Percentiles rank a stretch among this genome's conserved stretches.
Evolutionary conservation across 2,888 invertebrate genomes (phyloP).

Genomic region (Andrena minutula): DNA sequence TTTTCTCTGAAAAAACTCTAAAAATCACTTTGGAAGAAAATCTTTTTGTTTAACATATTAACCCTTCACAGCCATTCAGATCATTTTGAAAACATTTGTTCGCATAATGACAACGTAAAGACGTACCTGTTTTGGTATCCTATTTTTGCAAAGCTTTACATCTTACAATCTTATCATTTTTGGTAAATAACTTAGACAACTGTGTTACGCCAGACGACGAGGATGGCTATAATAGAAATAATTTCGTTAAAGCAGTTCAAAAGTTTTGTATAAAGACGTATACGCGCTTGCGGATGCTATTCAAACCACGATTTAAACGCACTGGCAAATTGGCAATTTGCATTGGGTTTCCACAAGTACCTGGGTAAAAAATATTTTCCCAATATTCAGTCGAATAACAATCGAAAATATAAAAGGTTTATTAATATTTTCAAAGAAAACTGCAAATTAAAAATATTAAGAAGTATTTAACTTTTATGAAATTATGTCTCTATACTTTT

Average conservation of each 20-base stretch:
- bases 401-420: background rate
- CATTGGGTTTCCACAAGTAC: slow-evolving; percentile 70
- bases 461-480: background rate
- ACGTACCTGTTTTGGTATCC: too few relatives aligned
- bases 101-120: too few relatives aligned
- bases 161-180: background rate
- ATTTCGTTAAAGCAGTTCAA: background rate
- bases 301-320: slow-evolving; percentile 52
- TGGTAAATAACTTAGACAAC: slow-evolving; percentile 42
- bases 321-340: slow-evolving; percentile 61
- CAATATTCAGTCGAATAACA: background rate
- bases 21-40: too few relatives aligned
- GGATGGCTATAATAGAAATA: background rate
- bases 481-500: too few relatives aligned
- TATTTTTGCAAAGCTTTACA: background rate
- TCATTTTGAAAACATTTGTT: too few relatives aligned
- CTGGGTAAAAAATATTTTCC: slow-evolving; percentile 68
- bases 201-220: slow-evolving; percentile 51
- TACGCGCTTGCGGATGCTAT: slow-evolving; percentile 48
- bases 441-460: background rate
- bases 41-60: too few relatives aligned
- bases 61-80: too few relatives aligned
- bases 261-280: slow-evolving; percentile 42
- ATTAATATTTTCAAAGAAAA: background rate
- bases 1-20: too few relatives aligned